A percentile compares a stretch with the other conserved stretches of the same genome.
Evolutionary conservation across 2,888 invertebrate genomes (phyloP).

Genomic region (Pollenia griseotomentosa): DNA sequence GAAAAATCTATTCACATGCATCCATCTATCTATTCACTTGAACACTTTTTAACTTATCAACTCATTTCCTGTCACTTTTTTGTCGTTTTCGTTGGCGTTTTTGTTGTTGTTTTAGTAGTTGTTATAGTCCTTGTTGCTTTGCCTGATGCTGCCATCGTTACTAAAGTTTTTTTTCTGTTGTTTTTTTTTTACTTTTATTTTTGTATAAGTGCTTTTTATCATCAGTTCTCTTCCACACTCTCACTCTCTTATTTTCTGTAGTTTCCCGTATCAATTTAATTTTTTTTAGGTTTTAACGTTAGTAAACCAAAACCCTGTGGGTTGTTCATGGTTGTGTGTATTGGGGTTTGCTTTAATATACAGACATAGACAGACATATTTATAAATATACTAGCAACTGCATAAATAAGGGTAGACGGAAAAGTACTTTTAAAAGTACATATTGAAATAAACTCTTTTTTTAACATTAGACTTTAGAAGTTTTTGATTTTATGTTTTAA

Average conservation of each 20-base stretch:
- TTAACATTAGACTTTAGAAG: too few species aligned
- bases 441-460: neutral
- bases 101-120: slow-evolving; percentile 6
- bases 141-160: slow-evolving; percentile 28
- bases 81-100: neutral
- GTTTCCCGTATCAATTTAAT: neutral
- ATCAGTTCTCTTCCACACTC: neutral
- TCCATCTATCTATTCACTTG: slow-evolving; percentile 62
- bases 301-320: slow-evolving; percentile 59
- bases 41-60: slow-evolving; percentile 72
- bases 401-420: neutral
- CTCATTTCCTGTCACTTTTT: slow-evolving; percentile 64
- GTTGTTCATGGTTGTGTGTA: slow-evolving; percentile 37
- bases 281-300: slow-evolving; percentile 15
- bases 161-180: neutral
- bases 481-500: too few species aligned
- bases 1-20: slow-evolving; percentile 58
- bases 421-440: neutral
- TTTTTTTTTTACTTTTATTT: neutral
- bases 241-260: neutral
- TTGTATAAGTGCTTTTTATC: slow-evolving; percentile 14
- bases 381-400: neutral
- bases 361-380: neutral
- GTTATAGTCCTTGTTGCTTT: slow-evolving; percentile 31
- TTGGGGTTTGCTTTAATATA: slow-evolving; percentile 21